Conservation (phyloP, 2,797 vertebrate genomes). For the Luscinia megarhynchos region DNA sequence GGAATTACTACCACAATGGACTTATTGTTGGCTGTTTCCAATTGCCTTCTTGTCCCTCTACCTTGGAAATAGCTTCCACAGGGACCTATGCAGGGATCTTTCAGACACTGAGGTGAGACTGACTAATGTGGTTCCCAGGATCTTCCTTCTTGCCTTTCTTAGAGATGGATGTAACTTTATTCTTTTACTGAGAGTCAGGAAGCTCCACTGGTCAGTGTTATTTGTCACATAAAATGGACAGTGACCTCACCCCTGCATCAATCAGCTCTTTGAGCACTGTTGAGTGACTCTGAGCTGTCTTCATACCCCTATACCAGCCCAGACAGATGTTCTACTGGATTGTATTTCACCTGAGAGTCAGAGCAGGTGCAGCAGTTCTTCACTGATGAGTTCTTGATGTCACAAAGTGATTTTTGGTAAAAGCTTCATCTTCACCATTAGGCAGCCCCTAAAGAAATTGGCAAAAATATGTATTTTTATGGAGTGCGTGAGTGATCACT, state of each 20-base stretch:
- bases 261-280: neutral
- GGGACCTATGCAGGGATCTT: neutral
- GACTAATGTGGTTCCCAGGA: neutral
- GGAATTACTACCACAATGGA: neutral
- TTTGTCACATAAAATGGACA: neutral
- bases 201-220: neutral
- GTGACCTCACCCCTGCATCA: neutral
- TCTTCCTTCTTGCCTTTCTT: neutral
- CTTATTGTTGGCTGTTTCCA: neutral
- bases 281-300: neutral
- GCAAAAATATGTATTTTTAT: neutral
- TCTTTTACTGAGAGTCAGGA: neutral
- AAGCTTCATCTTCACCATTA: neutral
- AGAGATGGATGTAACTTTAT: neutral
- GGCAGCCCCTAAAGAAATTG: neutral
- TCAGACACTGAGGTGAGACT: neutral
- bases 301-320: neutral
- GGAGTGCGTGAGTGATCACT: neutral
- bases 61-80: neutral
- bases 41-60: neutral
- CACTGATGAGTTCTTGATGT: neutral
- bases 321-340: neutral
- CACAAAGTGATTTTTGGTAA: neutral
- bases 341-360: neutral
- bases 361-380: neutral